Evolutionary conservation across 2,113 vertebrate species (phyloP).

Genomic region (Excalfactoria chinensis): DNA sequence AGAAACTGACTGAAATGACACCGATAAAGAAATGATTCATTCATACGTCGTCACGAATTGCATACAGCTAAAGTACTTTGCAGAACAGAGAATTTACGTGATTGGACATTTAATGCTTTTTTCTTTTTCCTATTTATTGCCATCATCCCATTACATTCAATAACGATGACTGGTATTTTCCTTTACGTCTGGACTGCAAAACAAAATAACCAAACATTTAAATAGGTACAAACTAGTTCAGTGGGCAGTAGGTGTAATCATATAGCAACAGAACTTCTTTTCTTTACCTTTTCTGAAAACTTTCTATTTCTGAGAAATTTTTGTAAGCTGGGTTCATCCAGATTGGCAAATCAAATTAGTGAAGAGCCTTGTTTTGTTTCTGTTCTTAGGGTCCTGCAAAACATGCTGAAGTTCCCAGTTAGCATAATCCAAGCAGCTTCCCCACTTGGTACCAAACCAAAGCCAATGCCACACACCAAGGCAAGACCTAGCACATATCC

Average conservation of each 20-base stretch:
- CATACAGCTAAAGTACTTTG: background rate
- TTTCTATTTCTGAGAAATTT: background rate
- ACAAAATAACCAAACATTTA: background rate
- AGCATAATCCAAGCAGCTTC: background rate
- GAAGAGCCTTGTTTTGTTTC: background rate
- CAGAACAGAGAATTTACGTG: background rate
- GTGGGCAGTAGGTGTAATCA: background rate
- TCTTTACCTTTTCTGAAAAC: background rate
- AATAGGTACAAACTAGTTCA: background rate
- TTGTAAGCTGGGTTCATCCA: background rate
- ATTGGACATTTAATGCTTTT: background rate
- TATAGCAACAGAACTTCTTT: background rate
- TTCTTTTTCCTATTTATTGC: background rate
- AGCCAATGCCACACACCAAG: background rate
- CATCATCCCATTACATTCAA: slow-evolving; percentile 6
- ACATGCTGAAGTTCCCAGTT: background rate
- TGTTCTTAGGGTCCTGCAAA: background rate
- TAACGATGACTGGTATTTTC: background rate
- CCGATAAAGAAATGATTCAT: background rate
- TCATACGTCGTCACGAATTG: background rate
- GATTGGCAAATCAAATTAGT: background rate
- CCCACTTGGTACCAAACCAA: background rate
- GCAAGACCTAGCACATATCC: background rate
- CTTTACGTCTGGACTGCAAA: background rate
- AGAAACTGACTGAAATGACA: background rate